Evolutionary conservation across 2,113 vertebrate species (phyloP).

Genomic region (Neolamprologus brichardi): DNA sequence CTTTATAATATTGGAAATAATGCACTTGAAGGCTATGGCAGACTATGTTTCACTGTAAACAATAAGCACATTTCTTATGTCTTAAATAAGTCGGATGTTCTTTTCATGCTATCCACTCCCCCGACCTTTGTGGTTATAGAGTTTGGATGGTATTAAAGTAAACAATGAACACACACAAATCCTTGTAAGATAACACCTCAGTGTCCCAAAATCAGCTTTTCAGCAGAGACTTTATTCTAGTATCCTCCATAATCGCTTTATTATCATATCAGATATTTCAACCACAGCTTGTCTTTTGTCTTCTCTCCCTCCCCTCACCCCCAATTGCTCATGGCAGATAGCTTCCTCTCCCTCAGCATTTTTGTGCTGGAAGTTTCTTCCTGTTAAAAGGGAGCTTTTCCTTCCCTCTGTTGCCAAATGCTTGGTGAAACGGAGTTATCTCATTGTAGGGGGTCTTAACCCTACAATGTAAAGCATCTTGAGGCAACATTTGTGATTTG

Average conservation of each 20-base stretch:
- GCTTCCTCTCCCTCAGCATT: not conserved
- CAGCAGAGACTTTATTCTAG: not conserved
- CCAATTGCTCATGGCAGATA: not conserved
- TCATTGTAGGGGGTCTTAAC: not conserved
- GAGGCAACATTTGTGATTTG: not conserved
- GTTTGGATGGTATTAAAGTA: not conserved
- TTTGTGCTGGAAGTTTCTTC: not conserved
- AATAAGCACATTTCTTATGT: not conserved
- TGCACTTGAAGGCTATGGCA: not conserved
- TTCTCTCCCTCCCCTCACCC: not conserved
- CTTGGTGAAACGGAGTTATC: not conserved
- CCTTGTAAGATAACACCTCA: not conserved
- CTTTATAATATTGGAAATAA: not conserved
- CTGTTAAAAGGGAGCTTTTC: not conserved
- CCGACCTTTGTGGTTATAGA: not conserved
- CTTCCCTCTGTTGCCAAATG: not conserved
- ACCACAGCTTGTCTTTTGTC: not conserved
- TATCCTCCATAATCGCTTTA: not conserved
- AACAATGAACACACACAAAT: not conserved
- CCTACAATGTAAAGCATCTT: not conserved
- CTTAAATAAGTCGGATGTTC: not conserved
- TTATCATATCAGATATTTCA: not conserved
- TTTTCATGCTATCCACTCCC: not conserved
- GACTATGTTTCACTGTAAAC: not conserved
- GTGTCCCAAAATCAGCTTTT: not conserved